A percentile compares a stretch with the other conserved stretches of the same genome.
Conservation (phyloP, 1,140 invertebrate species). For the Lutraria rhynchaena region DNA sequence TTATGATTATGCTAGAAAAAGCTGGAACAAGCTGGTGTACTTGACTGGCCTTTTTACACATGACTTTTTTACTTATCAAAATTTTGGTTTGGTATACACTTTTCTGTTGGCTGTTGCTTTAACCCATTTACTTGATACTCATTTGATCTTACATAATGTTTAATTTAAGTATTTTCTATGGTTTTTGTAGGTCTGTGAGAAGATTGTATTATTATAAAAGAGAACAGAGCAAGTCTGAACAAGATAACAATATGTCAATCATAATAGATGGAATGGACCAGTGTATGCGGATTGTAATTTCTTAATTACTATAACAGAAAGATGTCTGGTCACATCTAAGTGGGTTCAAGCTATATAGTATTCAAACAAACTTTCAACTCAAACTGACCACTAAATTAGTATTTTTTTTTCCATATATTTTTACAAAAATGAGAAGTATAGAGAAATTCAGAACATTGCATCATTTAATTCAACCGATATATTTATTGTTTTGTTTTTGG, state of each 20-base stretch:
- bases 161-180: not conserved
- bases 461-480: not conserved
- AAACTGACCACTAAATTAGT: not conserved
- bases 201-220: constrained; percentile 1
- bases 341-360: not conserved
- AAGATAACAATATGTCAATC: not conserved
- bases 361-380: not conserved
- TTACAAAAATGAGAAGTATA: not conserved
- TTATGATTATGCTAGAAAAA: not conserved
- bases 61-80: not conserved
- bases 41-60: not conserved
- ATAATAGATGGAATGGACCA: constrained; percentile 21
- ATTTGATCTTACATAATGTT: not conserved
- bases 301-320: not conserved
- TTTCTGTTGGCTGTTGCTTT: not conserved
- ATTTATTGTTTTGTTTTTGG: not conserved
- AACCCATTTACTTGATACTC: not conserved
- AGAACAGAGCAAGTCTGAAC: not conserved
- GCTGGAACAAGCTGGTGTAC: not conserved
- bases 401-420: not conserved
- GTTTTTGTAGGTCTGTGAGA: not conserved
- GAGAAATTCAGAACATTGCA: not conserved
- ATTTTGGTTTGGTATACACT: not conserved
- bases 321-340: not conserved
- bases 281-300: not conserved